Conservation (phyloP, 2,113 vertebrate genomes). For the Saccopteryx bilineata region DNA sequence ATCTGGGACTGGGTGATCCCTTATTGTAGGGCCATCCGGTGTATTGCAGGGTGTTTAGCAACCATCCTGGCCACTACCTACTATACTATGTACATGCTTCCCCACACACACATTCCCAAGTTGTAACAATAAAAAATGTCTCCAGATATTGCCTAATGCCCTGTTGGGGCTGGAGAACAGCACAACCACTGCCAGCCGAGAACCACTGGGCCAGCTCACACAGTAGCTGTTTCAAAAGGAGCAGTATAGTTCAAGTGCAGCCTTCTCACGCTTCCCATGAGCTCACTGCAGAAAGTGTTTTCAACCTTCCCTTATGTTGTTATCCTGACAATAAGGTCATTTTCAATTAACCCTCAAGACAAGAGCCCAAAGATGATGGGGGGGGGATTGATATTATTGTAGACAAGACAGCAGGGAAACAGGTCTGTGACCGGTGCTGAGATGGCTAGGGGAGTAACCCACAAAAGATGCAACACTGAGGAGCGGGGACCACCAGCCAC, state of each 20-base stretch:
- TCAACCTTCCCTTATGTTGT: constrained; percentile 45
- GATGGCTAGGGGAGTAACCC: rapidly evolving
- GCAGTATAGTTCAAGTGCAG: constrained; percentile 30
- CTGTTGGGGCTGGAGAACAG: rapidly evolving
- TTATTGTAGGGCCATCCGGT: too few relatives aligned
- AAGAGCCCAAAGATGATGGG: not conserved
- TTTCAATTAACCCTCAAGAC: constrained; percentile 54
- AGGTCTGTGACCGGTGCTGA: not conserved
- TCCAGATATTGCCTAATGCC: not conserved
- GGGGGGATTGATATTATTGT: not conserved
- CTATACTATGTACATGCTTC: not conserved
- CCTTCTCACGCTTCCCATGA: constrained; percentile 67
- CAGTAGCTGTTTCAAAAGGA: constrained; percentile 64
- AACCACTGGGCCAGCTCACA: not conserved
- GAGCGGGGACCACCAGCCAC: not conserved
- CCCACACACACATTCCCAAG: too few relatives aligned
- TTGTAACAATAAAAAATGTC: not conserved
- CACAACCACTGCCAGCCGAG: not conserved
- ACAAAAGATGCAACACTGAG: not conserved
- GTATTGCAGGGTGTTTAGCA: too few relatives aligned
- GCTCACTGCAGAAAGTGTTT: constrained; percentile 71
- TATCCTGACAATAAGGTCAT: constrained; percentile 48
- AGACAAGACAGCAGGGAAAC: not conserved
- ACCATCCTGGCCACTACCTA: not conserved
- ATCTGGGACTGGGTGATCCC: not conserved